Evolutionary conservation across 2,888 invertebrate species (phyloP).

Genomic region (Brachypalpus laphriformis): DNA sequence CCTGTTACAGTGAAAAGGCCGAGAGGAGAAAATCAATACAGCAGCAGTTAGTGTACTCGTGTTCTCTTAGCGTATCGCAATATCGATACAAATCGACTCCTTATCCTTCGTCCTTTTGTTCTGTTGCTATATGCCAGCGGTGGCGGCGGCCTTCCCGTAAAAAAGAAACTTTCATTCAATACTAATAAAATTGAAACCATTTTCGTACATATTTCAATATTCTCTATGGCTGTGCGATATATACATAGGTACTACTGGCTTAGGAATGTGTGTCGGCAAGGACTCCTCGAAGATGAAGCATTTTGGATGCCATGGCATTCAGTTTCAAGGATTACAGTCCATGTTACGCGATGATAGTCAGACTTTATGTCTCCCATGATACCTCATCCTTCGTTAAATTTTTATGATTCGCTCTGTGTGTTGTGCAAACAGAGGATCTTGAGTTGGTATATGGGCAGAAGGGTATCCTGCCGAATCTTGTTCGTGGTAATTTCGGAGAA

Average conservation of each 20-base stretch:
- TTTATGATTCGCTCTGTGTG: constrained; percentile 18
- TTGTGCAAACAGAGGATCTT: not conserved
- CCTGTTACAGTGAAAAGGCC: constrained; percentile 14
- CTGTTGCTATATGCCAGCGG: too few relatives aligned
- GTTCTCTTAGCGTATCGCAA: not conserved
- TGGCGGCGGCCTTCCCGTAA: not conserved
- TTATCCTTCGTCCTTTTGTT: constrained; percentile 14
- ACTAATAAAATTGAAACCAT: constrained; percentile 44
- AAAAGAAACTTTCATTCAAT: constrained; percentile 30
- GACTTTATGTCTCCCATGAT: constrained; percentile 64
- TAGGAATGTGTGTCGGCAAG: not conserved
- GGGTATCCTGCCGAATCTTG: constrained; percentile 9
- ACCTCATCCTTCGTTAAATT: constrained; percentile 37
- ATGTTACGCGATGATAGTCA: constrained; percentile 57
- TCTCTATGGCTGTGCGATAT: not conserved
- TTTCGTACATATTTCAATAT: constrained; percentile 46
- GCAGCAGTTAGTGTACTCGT: not conserved
- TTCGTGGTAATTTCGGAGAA: constrained; percentile 5
- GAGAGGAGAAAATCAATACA: constrained; percentile 14
- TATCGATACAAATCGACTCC: constrained; percentile 37
- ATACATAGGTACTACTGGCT: not conserved
- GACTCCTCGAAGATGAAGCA: not conserved
- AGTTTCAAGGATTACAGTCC: constrained; percentile 32
- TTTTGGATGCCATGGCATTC: not conserved
- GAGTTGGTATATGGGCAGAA: too few relatives aligned